These are phyloP conservation scores for Oreochromis grahami DNA, from an alignment of 2,797 vertebrate genomes.

Conservation along the genomic window DNA sequence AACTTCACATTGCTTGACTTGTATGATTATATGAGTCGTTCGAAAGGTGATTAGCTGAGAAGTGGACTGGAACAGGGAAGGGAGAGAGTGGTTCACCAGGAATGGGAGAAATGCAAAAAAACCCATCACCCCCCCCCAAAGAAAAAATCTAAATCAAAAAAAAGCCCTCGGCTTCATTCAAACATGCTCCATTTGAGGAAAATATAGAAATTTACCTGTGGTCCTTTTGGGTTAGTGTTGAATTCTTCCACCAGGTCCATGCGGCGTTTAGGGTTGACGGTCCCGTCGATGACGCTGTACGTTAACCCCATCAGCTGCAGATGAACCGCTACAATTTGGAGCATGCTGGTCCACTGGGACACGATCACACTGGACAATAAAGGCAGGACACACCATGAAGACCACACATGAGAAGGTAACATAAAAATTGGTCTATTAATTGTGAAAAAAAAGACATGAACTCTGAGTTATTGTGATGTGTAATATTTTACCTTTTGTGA, in stretches of 20 bases:
- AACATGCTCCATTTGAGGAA: not conserved
- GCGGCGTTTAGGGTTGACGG: slow-evolving; percentile 86
- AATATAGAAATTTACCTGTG: slow-evolving; percentile 75
- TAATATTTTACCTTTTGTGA: slow-evolving; percentile 85
- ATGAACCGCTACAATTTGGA: slow-evolving; percentile 85
- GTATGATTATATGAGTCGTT: not conserved
- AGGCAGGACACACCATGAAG: not conserved
- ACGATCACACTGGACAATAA: slow-evolving; percentile 83
- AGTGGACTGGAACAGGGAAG: not conserved
- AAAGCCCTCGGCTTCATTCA: not conserved
- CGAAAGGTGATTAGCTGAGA: not conserved
- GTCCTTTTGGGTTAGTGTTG: slow-evolving; percentile 82
- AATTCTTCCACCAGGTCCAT: slow-evolving; percentile 96
- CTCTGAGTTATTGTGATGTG: not conserved
- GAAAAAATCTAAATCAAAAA: too few relatives aligned
- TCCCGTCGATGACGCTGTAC: slow-evolving; percentile 83
- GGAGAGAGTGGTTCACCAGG: not conserved
- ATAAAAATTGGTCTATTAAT: not conserved
- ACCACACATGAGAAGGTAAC: not conserved
- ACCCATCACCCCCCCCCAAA: fast-evolving
- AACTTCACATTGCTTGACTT: not conserved
- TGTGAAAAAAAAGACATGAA: not conserved
- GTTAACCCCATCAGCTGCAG: slow-evolving; percentile 75
- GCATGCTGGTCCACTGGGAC: slow-evolving; percentile 97
- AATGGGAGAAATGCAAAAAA: not conserved